Conservation (phyloP, 1,140 invertebrate genomes). For the Thaumetopoea pityocampa region DNA sequence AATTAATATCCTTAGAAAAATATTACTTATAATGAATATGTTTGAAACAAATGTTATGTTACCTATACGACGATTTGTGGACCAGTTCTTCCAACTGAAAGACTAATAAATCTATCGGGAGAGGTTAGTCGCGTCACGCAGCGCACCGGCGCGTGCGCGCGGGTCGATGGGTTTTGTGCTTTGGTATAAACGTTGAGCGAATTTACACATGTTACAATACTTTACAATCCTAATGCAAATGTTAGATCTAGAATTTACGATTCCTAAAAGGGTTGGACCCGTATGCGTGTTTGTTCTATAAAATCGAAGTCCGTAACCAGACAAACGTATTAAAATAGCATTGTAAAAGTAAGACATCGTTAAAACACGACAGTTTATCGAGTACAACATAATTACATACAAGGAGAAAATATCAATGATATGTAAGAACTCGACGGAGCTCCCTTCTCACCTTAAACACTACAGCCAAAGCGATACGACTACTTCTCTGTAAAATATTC, state of each 20-base stretch:
- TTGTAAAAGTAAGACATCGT: slow-evolving; percentile 56
- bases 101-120: slow-evolving; percentile 70
- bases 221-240: slow-evolving; percentile 69
- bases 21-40: slow-evolving; percentile 28
- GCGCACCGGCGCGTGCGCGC: slow-evolving; percentile 57
- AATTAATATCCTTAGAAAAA: slow-evolving; percentile 36
- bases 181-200: slow-evolving; percentile 75
- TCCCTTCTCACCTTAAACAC: slow-evolving; percentile 56
- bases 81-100: slow-evolving; percentile 71
- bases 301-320: slow-evolving; percentile 40
- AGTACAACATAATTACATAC: slow-evolving; percentile 54
- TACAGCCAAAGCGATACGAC: slow-evolving; percentile 68
- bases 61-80: slow-evolving; percentile 41
- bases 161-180: slow-evolving; percentile 75
- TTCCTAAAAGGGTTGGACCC: slow-evolving; percentile 72
- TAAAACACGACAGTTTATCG: slow-evolving; percentile 33
- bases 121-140: slow-evolving; percentile 53
- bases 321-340: slow-evolving; percentile 49
- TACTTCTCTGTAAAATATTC: slow-evolving; percentile 59
- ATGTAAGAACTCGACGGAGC: slow-evolving; percentile 72
- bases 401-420: slow-evolving; percentile 73
- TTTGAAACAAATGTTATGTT: slow-evolving; percentile 26
- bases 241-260: slow-evolving; percentile 67
- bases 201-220: slow-evolving; percentile 61
- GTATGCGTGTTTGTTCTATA: slow-evolving; percentile 65